phyloP scores from a whole-genome alignment of 2,888 invertebrate species.

The Neoitamus cyanurus region DNA sequence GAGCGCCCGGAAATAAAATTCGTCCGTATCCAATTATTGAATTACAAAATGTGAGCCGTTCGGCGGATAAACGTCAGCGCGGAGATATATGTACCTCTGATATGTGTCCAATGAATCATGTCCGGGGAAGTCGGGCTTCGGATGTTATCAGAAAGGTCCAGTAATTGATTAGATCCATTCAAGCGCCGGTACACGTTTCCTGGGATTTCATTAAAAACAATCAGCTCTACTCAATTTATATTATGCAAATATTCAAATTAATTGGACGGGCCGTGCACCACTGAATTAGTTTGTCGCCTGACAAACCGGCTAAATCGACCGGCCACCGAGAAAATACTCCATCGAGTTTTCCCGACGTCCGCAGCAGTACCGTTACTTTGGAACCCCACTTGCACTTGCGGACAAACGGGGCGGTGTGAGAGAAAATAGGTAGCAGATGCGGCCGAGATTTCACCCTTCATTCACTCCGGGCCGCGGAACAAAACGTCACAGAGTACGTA shows the following conservation, averaged over 20 bases:
- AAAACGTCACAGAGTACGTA: background rate
- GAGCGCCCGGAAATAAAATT: conserved; percentile 51
- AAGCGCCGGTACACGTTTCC: conserved; percentile 25
- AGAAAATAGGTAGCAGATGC: conserved; percentile 45
- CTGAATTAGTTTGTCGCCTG: background rate
- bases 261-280: background rate
- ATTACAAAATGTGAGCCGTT: conserved; percentile 39
- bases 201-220: conserved; percentile 37
- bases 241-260: conserved; percentile 34
- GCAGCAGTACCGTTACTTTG: background rate
- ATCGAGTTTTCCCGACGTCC: no score
- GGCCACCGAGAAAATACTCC: background rate
- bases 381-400: background rate
- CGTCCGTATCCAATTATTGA: conserved; percentile 52
- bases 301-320: background rate
- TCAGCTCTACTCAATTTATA: conserved; percentile 23
- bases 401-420: background rate
- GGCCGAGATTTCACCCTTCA: conserved; percentile 9
- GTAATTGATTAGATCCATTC: conserved; percentile 34
- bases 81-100: conserved; percentile 41
- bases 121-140: conserved; percentile 5
- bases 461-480: background rate
- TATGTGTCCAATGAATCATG: conserved; percentile 44
- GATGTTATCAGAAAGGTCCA: conserved; percentile 33
- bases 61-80: conserved; percentile 9